These are phyloP conservation scores for Typhlichthys eigenmanni DNA, from an alignment of 2,797 vertebrate genomes.

Conservation along the genomic window DNA sequence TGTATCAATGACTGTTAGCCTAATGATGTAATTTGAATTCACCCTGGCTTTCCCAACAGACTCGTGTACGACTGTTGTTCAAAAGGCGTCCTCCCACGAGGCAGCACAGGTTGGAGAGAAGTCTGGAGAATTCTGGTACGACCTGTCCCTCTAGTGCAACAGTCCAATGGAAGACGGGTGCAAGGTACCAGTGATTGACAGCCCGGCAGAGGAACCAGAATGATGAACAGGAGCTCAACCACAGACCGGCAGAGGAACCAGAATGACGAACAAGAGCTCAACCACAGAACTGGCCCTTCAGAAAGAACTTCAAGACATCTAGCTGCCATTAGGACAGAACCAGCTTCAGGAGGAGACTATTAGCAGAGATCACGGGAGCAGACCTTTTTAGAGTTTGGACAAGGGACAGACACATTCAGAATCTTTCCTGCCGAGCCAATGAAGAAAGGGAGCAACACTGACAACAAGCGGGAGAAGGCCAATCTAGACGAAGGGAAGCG, in stretches of 20 bases:
- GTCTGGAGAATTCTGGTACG: conserved; percentile 1
- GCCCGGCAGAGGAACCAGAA: conserved; percentile 31
- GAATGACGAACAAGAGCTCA: conserved; percentile 9
- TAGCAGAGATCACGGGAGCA: conserved; percentile 19
- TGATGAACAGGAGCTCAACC: not conserved
- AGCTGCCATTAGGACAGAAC: not conserved
- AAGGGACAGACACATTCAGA: conserved; percentile 32
- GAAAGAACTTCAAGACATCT: conserved; percentile 37
- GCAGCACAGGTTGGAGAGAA: conserved; percentile 77
- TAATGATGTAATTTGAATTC: not conserved
- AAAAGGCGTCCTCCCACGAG: conserved; percentile 78
- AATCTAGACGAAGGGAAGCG: conserved; percentile 14
- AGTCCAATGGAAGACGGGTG: conserved; percentile 55
- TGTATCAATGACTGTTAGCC: no score
- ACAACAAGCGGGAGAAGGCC: conserved; percentile 29
- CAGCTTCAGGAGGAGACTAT: conserved; percentile 13
- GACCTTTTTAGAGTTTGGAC: conserved; percentile 28
- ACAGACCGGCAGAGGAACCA: conserved; percentile 23
- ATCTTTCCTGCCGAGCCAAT: conserved; percentile 8
- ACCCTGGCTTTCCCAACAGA: conserved; percentile 49
- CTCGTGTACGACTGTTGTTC: conserved; percentile 75
- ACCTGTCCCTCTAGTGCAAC: conserved; percentile 47
- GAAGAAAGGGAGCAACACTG: conserved; percentile 14
- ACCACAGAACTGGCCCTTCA: not conserved
- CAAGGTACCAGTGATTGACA: conserved; percentile 37